Base-by-base conservation (phyloP, 2,888 invertebrate genomes). In the Brachypalpus laphriformis region DNA sequence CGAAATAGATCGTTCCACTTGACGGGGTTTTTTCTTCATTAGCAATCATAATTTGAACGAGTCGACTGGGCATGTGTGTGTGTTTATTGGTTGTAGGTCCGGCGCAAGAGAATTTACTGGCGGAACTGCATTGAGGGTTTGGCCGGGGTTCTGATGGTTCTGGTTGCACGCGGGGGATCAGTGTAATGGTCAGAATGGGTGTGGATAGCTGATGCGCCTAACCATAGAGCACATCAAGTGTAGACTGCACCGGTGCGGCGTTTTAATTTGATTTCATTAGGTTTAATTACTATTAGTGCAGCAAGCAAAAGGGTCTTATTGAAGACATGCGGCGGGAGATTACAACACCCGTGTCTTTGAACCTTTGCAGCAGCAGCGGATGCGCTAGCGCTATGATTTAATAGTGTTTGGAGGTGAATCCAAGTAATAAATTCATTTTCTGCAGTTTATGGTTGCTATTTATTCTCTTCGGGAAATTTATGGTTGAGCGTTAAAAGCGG, bases 1-100 rank as follows among this genome's bases (percentile, higher is more conserved):
- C 59, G 28, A 85, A 81, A 85, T 81, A 85, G 85, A 81, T 85
- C 85, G 85, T 85, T 81, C 75, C 85, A 71, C 85, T 47, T 66
- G 85, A 66, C 14, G 71, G 28, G 34, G 40, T 57, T 66, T 51
- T 81, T 74, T 71, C 81, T 81, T 85, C 85, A 81, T 85, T 76
- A 85, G 75, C 81, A 81, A 66, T 85, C 85, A 81, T 76, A 85
- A 74, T 75, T 70, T 80, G 61, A 75, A 63, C 68, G 42, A 61
- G 14, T 49, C 42, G 18, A 57, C 42, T 37, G 51, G 25, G 7
- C 31, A 40, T 2, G 37, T 8, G 34, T 45, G 22, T 56, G n/a
- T n/a, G n/a, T n/a, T n/a, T n/a, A n/a, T n/a, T n/a, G n/a, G n/a
- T n/a, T n/a, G 28, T 71, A 16, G 0, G 8, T 68, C 28, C 20